These are phyloP conservation scores for Xerus rutilus DNA, from an alignment of 2,797 vertebrate species.

Conservation along the genomic window DNA sequence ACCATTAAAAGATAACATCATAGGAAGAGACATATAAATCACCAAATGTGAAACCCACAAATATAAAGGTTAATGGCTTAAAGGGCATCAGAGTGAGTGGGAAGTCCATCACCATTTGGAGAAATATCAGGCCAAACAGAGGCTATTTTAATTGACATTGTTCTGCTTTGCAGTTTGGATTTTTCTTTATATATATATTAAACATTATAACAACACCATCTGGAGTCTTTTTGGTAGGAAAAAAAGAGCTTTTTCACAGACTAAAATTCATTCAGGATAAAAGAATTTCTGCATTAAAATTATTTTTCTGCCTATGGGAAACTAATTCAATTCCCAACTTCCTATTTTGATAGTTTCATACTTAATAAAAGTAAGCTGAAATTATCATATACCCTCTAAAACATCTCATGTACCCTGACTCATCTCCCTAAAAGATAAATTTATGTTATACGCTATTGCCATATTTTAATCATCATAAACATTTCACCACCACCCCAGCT, in stretches of 20 bases:
- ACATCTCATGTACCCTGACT: background rate
- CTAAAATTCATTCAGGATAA: constrained; percentile 33
- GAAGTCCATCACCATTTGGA: background rate
- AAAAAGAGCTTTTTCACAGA: background rate
- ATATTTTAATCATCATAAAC: constrained; percentile 30
- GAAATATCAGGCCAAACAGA: constrained; percentile 38
- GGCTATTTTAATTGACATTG: constrained; percentile 1
- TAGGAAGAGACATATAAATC: constrained; percentile 60
- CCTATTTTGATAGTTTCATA: background rate
- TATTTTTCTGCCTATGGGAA: background rate
- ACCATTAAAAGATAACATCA: constrained; percentile 74
- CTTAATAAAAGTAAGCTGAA: constrained; percentile 17
- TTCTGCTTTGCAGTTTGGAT: constrained; percentile 53
- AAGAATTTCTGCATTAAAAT: constrained; percentile 49
- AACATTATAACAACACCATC: constrained; percentile 11
- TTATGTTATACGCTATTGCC: background rate
- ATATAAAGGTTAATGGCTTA: constrained; percentile 50
- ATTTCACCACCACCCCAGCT: background rate
- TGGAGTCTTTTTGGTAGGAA: constrained; percentile 47
- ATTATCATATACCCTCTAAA: background rate
- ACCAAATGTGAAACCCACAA: constrained; percentile 61
- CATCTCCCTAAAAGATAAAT: background rate
- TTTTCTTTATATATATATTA: background rate
- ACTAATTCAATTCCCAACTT: constrained; percentile 15
- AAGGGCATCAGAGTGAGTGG: background rate